Evolutionary conservation across 2,797 vertebrate species (phyloP).

Genomic region (Hylomyscus alleni): DNA sequence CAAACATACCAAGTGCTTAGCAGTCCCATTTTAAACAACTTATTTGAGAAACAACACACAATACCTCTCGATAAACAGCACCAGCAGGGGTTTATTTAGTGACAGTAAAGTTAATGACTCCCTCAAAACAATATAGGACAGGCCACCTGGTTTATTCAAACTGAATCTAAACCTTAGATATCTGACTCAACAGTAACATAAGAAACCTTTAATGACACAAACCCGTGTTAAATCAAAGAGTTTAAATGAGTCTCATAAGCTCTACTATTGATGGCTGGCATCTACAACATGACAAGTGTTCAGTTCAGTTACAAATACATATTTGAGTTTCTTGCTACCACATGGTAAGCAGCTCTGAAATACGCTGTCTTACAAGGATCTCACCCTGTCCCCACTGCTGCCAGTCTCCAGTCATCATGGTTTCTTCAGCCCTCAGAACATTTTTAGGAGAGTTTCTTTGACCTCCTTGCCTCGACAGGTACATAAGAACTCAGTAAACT

Average conservation of each 20-base stretch:
- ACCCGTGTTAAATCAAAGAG: conserved; percentile 65
- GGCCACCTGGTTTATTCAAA: conserved; percentile 80
- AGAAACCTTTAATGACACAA: conserved; percentile 73
- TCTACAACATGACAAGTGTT: conserved; percentile 64
- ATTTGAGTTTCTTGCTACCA: conserved; percentile 65
- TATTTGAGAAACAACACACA: neutral
- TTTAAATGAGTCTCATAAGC: conserved; percentile 60
- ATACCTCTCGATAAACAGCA: neutral
- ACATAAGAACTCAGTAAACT: conserved; percentile 70
- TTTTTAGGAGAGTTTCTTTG: conserved; percentile 74
- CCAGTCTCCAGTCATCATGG: conserved; percentile 23
- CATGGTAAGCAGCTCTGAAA: conserved; percentile 45
- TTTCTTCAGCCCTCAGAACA: conserved; percentile 70
- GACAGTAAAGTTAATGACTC: conserved; percentile 70
- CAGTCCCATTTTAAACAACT: neutral
- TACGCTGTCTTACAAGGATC: conserved; percentile 4
- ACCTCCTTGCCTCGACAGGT: conserved; percentile 59
- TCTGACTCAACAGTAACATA: conserved; percentile 73
- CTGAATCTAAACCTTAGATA: conserved; percentile 68
- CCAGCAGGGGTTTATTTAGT: conserved; percentile 46
- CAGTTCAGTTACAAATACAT: conserved; percentile 68
- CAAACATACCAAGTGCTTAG: neutral
- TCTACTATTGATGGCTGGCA: conserved; percentile 67
- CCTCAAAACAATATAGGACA: conserved; percentile 67
- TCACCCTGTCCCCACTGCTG: conserved; percentile 7